Evolutionary conservation across 2,888 invertebrate genomes (phyloP).

Genomic region (Cantharis lateralis): DNA sequence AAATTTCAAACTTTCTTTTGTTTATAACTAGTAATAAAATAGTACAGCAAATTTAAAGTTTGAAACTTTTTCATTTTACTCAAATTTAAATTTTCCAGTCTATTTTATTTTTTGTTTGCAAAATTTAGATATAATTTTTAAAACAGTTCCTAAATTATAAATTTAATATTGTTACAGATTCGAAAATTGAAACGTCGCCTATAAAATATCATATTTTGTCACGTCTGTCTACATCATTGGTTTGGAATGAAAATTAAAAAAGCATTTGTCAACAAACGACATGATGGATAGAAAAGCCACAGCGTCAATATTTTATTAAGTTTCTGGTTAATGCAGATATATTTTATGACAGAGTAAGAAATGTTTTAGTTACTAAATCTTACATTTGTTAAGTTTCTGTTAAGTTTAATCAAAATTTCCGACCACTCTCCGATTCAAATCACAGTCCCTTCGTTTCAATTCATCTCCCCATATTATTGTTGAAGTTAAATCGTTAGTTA

Average conservation of each 20-base stretch:
- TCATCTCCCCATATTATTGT: neutral
- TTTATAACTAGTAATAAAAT: neutral
- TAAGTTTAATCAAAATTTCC: conserved; percentile 16
- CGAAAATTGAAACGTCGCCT: neutral
- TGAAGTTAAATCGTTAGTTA: neutral
- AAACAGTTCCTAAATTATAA: neutral
- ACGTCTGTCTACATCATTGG: neutral
- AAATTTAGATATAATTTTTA: neutral
- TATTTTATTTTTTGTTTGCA: neutral
- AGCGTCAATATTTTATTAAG: neutral
- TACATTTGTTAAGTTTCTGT: conserved; percentile 21
- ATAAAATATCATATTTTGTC: neutral
- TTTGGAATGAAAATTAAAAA: neutral
- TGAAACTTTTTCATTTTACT: neutral
- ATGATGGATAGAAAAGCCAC: neutral
- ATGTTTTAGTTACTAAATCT: neutral
- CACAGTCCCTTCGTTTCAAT: neutral
- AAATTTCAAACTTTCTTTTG: neutral
- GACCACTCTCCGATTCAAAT: neutral
- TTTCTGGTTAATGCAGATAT: neutral
- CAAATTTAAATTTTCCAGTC: neutral
- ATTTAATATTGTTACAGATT: neutral
- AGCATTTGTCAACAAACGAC: neutral
- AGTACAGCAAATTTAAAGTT: neutral
- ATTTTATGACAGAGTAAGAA: neutral